Evolutionary conservation across 2,888 invertebrate genomes (phyloP), one percentile per base, ranked within the genome.

Genomic region (Parapristionchus giblindavisi): DNA sequence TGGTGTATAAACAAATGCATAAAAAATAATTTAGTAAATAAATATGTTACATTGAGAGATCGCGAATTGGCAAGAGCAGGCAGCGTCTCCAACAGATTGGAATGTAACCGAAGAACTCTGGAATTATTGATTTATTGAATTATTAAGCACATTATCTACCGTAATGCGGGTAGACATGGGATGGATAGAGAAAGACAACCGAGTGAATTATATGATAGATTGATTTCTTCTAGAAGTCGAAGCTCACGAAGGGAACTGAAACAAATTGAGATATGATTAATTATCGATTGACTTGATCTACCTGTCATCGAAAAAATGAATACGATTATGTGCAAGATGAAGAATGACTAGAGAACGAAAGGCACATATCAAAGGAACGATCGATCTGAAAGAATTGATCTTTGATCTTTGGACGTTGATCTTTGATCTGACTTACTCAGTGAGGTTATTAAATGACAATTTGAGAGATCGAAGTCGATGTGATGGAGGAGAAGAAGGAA

Each of bases 261-360:
- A 63, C 34, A 24, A 32, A 38, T 56, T 11, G 48, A 14, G 48
- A 21, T 48, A 58, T 27, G 21, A 24, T 48, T 65, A 29, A 43
- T 43, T n/a, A 34, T 65, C 29, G 65, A 48, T 48, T 38, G 56
- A 56, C 24, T 56, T 56, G 56, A 54, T 81, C 76, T 76, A 90
- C 89, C 86, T 88, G 79, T 89, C 89, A 76, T 87, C 87, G 43
- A 90, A 85, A 56, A 88, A 88, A 66, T 88, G 84, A 21, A 90
- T 81, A 43, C 86, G 86, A 78, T 90, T 90, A 77, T 89, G 87
- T 14, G 89, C 88, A 29, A 90, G 74, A 79, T 90, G 89, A 3
- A 90, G 85, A 3, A 89, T 78, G 48, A 73, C 73, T 24, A 73
- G 61, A 61, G 73, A 60, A 32, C 73, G 73, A 17, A 73, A 73